A percentile compares a stretch with the other conserved stretches of the same genome.
Conservation (phyloP, 2,888 invertebrate genomes). For the Arrhopalites spinosus region DNA sequence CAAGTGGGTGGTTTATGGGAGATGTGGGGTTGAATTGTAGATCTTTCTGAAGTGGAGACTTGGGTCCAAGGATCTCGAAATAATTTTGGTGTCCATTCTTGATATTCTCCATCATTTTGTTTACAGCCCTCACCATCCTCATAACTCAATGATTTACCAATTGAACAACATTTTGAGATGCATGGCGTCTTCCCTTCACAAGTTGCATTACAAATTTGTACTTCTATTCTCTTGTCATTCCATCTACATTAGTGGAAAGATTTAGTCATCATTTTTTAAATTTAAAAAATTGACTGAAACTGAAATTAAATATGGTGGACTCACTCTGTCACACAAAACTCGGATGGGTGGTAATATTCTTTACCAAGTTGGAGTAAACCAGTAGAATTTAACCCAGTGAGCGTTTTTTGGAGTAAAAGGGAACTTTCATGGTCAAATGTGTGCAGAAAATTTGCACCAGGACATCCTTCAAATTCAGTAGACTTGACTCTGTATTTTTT, state of each 20-base stretch:
- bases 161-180: slow-evolving; percentile 27
- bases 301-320: neutral
- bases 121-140: neutral
- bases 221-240: neutral
- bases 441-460: neutral
- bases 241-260: neutral
- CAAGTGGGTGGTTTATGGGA: slow-evolving; percentile 1
- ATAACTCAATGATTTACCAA: slow-evolving; percentile 14
- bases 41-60: neutral
- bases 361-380: neutral
- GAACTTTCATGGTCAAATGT: neutral
- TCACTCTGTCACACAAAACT: neutral
- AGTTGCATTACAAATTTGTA: slow-evolving; percentile 19
- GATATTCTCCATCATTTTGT: neutral
- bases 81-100: slow-evolving; percentile 22
- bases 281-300: neutral
- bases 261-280: neutral
- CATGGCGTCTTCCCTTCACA: slow-evolving; percentile 22
- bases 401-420: too few relatives aligned
- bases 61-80: neutral
- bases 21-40: slow-evolving; percentile 13
- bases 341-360: neutral
- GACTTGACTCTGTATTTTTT: too few relatives aligned
- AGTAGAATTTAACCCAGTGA: neutral
- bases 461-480: too few relatives aligned